A percentile compares a stretch with the other conserved stretches of the same genome.
Conservation (phyloP, 2,888 invertebrate species). For the Rhodophaea formosa region DNA sequence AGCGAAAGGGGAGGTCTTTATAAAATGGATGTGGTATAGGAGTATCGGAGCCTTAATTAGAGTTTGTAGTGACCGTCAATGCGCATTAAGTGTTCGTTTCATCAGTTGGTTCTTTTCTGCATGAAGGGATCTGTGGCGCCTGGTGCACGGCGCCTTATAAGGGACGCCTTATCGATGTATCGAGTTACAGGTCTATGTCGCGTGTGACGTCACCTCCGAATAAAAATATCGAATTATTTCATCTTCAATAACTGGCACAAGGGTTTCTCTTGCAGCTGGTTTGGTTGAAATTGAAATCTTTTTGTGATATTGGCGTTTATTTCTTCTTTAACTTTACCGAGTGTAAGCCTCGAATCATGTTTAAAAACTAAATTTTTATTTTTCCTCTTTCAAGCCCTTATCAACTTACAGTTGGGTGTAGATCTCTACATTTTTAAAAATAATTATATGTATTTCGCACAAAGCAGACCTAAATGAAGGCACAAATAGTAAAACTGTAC, state of each 20-base stretch:
- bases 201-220: constrained; percentile 22
- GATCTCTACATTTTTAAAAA: too few relatives aligned
- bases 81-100: constrained; percentile 75
- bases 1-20: constrained; percentile 31
- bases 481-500: too few relatives aligned
- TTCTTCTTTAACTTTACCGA: too few relatives aligned
- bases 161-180: constrained; percentile 59
- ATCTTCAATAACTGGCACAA: constrained; percentile 1
- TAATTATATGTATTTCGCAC: too few relatives aligned
- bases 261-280: not conserved
- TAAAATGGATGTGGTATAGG: constrained; percentile 39
- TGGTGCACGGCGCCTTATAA: constrained; percentile 64
- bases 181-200: constrained; percentile 50
- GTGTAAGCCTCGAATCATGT: too few relatives aligned
- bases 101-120: constrained; percentile 75
- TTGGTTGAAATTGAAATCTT: too few relatives aligned
- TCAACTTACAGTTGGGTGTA: too few relatives aligned
- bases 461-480: too few relatives aligned
- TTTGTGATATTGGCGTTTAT: too few relatives aligned
- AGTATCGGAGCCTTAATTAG: constrained; percentile 71
- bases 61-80: constrained; percentile 73
- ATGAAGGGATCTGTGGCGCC: constrained; percentile 69
- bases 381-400: too few relatives aligned
- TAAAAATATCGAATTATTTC: constrained; percentile 10
- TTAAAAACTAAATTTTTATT: too few relatives aligned